phyloP scores from a whole-genome alignment of 1,140 invertebrate species.

The Drosophila carrolli region DNA sequence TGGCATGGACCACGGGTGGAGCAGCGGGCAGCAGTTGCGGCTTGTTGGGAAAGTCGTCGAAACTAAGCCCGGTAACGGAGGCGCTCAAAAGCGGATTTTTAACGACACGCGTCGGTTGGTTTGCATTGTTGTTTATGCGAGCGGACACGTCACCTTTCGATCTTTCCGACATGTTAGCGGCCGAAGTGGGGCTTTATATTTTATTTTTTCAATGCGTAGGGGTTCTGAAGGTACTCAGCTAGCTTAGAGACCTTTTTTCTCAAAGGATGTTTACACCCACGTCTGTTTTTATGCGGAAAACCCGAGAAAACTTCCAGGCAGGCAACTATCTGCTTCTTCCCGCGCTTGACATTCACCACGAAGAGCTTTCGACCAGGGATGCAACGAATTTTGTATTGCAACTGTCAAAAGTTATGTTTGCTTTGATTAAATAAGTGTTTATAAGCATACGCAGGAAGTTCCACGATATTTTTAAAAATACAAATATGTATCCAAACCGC shows the following conservation, averaged over 20 bases:
- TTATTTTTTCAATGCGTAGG: neutral
- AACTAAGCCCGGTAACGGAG: slow-evolving; percentile 78
- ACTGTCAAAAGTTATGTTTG: too few species aligned
- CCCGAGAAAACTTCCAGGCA: slow-evolving; percentile 45
- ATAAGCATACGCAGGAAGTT: too few species aligned
- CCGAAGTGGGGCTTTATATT: slow-evolving; percentile 3
- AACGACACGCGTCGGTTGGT: slow-evolving; percentile 54
- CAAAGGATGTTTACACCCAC: slow-evolving; percentile 21
- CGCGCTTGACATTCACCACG: slow-evolving; percentile 9
- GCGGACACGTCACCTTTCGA: slow-evolving; percentile 83
- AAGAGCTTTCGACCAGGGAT: slow-evolving; percentile 10
- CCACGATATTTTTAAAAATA: too few species aligned
- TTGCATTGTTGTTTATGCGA: slow-evolving; percentile 64
- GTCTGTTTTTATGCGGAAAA: slow-evolving; percentile 11
- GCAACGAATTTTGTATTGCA: neutral
- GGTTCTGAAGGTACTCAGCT: neutral
- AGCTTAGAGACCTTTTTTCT: neutral
- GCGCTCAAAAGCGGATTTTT: slow-evolving; percentile 82
- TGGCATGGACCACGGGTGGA: slow-evolving; percentile 73
- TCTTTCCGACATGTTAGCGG: slow-evolving; percentile 73
- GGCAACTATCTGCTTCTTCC: slow-evolving; percentile 39
- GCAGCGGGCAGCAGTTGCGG: slow-evolving; percentile 79
- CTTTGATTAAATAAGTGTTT: too few species aligned
- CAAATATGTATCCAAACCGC: too few species aligned
- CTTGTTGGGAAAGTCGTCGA: slow-evolving; percentile 82